Conservation (phyloP, 1,140 invertebrate species). For the Epicauta chinensis region DNA sequence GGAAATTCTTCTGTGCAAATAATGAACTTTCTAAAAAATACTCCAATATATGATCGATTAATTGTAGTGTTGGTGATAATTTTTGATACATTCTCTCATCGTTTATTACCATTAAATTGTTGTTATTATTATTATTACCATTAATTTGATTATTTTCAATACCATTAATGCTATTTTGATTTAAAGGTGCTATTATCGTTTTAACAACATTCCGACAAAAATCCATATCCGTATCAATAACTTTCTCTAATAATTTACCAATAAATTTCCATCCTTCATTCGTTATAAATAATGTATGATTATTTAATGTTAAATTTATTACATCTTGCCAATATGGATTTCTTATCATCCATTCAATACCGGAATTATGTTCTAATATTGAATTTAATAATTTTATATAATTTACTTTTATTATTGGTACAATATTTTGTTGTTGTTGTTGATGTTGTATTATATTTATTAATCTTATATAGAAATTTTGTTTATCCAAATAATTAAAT, state of each 20-base stretch:
- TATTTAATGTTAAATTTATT: conserved; percentile 49
- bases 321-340: conserved; percentile 49
- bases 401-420: conserved; percentile 54
- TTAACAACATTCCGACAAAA: conserved; percentile 19
- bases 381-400: conserved; percentile 51
- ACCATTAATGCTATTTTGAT: conserved; percentile 2
- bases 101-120: conserved; percentile 39
- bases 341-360: conserved; percentile 50
- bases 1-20: conserved; percentile 16
- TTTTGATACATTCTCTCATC: conserved; percentile 48
- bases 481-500: conserved; percentile 39
- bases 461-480: conserved; percentile 42
- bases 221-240: conserved; percentile 9
- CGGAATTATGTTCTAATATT: conserved; percentile 48
- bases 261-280: conserved; percentile 52
- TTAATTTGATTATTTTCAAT: neutral
- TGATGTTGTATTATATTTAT: conserved; percentile 35
- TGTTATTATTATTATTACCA: neutral
- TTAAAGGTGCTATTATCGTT: conserved; percentile 16
- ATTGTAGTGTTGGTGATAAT: conserved; percentile 47
- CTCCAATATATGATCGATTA: conserved; percentile 42
- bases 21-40: conserved; percentile 31
- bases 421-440: conserved; percentile 33
- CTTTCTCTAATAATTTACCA: conserved; percentile 43
- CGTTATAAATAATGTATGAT: conserved; percentile 58